These are phyloP conservation scores for Barnardius zonarius DNA, from an alignment of 2,113 vertebrate species.

Conservation along the genomic window DNA sequence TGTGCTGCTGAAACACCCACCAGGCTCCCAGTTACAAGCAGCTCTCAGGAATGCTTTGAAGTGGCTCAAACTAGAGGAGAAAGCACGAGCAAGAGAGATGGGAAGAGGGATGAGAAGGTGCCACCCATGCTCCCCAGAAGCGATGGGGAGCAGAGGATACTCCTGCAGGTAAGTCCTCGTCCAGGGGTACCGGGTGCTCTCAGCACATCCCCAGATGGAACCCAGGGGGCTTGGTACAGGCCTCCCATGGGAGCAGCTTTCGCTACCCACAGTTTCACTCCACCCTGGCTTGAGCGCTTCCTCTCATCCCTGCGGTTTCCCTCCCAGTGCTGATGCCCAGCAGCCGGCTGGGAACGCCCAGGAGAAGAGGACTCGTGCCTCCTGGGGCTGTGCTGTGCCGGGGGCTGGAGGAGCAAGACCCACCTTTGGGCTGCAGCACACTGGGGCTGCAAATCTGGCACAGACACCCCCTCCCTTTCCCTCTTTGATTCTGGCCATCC, in stretches of 20 bases:
- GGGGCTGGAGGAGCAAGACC: neutral
- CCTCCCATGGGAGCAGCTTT: neutral
- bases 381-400: neutral
- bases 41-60: slow-evolving; percentile 57
- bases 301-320: neutral
- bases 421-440: rapidly evolving
- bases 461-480: no score
- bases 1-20: neutral
- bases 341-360: neutral
- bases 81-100: neutral
- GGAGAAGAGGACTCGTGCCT: neutral
- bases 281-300: neutral
- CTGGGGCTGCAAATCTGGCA: rapidly evolving
- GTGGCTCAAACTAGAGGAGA: neutral
- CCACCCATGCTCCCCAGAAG: rapidly evolving
- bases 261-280: neutral
- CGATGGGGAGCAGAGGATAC: rapidly evolving
- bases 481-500: rapidly evolving
- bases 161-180: neutral
- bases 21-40: neutral
- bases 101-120: neutral
- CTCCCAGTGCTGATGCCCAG: neutral
- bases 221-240: rapidly evolving
- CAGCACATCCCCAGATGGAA: neutral
- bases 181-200: neutral